Evolutionary conservation across 2,113 vertebrate genomes (phyloP), one percentile per base, ranked within the genome.

Genomic region (Ailurus styani): DNA sequence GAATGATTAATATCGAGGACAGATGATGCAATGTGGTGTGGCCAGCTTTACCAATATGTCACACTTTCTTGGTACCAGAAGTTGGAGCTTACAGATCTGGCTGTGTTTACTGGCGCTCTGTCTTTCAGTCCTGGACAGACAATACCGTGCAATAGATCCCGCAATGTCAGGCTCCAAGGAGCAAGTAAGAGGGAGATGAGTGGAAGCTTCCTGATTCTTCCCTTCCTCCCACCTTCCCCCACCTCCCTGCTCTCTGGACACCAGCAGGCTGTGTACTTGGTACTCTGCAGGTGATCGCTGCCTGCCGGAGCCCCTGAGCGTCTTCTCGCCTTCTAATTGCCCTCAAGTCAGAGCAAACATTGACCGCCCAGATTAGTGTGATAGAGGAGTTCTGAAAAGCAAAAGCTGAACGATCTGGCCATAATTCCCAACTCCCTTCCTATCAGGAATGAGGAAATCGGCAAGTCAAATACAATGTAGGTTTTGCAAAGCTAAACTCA

Each of bases 251-350:
- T 81, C 34, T 42, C 20, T 2, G 57, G 62, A 47, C 68, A 10
- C 68, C 31, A 2, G 6, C 4, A 55, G 52, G 25, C 45, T 45
- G 13, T 23, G 34, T 2, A 5, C 52, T 21, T 6, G 27, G 23
- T 40, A 2, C 3, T 27, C 13, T 2, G 9, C 37, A 4, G 0
- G 0, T 17, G 9, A 7, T 7, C 55, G 7, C 17, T 34, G 7
- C 12, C 64, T 21, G 78, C 52, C 13, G 0, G 0, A 2, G 5
- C 27, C 50, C 25, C 25, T 10, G 23, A 7, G 14, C 4, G 6
- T 17, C 60, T 40, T 50, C 29, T 15, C 2, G 0, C 8, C 62
- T 34, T 34, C 14, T 9, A 47, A 1, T 18, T 27, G 14, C 52
- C 70, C 47, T 37, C 40, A 13, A 4, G 37, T 52, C 70, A 72